Percentiles rank a stretch among this genome's conserved stretches.
phyloP scores from a whole-genome alignment of 2,888 invertebrate genomes.

The Diogma glabrata region DNA sequence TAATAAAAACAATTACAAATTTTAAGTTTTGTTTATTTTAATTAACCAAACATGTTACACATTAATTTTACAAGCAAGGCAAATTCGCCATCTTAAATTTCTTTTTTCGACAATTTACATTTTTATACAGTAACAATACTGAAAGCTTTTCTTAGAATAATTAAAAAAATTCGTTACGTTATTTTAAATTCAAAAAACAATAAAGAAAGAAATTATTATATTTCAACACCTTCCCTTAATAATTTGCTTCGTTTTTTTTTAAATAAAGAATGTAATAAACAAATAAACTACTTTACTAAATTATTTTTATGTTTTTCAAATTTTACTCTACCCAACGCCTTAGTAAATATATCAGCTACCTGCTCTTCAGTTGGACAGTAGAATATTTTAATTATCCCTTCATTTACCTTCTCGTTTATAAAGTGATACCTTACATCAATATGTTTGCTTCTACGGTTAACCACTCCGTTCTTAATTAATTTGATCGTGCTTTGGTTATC shows the following conservation, averaged over 20 bases:
- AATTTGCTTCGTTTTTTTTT: not conserved
- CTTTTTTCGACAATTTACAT: too few relatives aligned
- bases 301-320: not conserved
- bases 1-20: too few relatives aligned
- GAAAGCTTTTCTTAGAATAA: too few relatives aligned
- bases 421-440: slow-evolving; percentile 15
- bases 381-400: slow-evolving; percentile 9
- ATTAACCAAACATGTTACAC: too few relatives aligned
- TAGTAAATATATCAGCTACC: slow-evolving; percentile 13
- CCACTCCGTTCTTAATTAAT: not conserved
- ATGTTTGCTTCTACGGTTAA: slow-evolving; percentile 11
- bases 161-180: too few relatives aligned
- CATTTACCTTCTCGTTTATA: slow-evolving; percentile 12
- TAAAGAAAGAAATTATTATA: not conserved
- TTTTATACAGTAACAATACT: too few relatives aligned
- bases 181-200: too few relatives aligned
- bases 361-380: slow-evolving; percentile 15
- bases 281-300: not conserved
- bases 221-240: slow-evolving; percentile 1
- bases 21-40: too few relatives aligned
- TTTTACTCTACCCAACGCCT: slow-evolving; percentile 8
- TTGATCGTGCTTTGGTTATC: not conserved
- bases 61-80: too few relatives aligned
- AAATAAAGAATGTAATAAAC: not conserved
- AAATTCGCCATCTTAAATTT: too few relatives aligned